phyloP scores from a whole-genome alignment of 2,888 invertebrate species.

The Spialia ferax region DNA sequence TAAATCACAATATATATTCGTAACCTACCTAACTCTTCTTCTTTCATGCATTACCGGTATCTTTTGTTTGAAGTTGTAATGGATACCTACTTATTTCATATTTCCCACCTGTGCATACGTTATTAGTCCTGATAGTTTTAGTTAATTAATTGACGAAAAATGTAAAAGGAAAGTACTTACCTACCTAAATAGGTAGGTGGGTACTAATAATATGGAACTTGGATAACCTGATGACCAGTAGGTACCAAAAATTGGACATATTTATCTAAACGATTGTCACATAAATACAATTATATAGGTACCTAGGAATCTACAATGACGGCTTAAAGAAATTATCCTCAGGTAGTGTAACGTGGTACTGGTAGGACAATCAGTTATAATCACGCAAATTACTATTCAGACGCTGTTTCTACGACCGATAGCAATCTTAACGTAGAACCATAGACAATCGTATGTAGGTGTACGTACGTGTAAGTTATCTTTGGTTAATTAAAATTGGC shows the following conservation, averaged over 20 bases:
- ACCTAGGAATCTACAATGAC: too few relatives aligned
- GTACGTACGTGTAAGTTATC: slow-evolving; percentile 75
- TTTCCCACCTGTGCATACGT: neutral
- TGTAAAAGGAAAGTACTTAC: neutral
- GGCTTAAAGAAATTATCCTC: too few relatives aligned
- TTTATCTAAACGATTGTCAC: neutral
- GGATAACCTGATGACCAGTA: too few relatives aligned
- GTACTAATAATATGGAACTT: too few relatives aligned
- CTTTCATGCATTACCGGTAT: slow-evolving; percentile 45
- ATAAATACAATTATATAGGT: too few relatives aligned
- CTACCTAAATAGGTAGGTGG: too few relatives aligned
- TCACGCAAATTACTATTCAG: slow-evolving; percentile 56
- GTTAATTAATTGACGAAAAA: neutral
- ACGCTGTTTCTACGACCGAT: slow-evolving; percentile 50
- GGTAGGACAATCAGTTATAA: too few relatives aligned
- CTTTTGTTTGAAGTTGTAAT: slow-evolving; percentile 31
- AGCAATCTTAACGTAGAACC: slow-evolving; percentile 63
- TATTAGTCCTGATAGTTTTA: neutral
- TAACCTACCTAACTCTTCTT: slow-evolving; percentile 71
- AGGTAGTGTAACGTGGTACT: too few relatives aligned
- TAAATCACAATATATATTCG: slow-evolving; percentile 69
- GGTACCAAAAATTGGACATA: neutral
- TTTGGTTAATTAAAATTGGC: slow-evolving; percentile 83
- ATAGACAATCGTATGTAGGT: slow-evolving; percentile 69
- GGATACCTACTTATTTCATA: neutral